Percentiles rank a stretch among this genome's conserved stretches.
These are phyloP conservation scores for Pterophyllum scalare DNA, from an alignment of 2,113 vertebrate genomes.

Conservation along the genomic window DNA sequence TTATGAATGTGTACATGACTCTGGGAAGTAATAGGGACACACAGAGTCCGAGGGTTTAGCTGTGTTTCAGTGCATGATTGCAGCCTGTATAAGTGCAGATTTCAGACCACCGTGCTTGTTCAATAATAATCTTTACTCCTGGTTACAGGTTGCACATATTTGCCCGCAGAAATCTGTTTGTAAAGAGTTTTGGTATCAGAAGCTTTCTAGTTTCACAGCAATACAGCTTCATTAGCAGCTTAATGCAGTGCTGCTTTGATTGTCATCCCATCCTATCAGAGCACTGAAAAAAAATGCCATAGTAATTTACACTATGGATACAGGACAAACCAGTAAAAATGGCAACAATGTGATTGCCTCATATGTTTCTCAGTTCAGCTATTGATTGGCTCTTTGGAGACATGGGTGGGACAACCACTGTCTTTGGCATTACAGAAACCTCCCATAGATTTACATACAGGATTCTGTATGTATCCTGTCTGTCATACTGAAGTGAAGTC, in stretches of 20 bases:
- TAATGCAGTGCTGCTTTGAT: not conserved
- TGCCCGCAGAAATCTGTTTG: too few species aligned
- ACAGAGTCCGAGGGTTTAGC: not conserved
- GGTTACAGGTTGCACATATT: too few species aligned
- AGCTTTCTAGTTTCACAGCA: not conserved
- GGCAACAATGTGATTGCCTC: not conserved
- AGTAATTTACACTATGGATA: not conserved
- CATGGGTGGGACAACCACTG: not conserved
- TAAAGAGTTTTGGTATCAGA: not conserved
- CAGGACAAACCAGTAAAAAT: not conserved
- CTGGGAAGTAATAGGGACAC: not conserved
- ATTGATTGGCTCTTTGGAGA: not conserved
- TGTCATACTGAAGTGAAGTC: not conserved
- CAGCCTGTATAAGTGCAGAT: not conserved
- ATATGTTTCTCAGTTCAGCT: not conserved
- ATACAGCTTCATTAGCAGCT: not conserved
- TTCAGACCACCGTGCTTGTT: not conserved
- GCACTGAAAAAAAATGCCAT: not conserved
- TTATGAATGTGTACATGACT: fast-evolving
- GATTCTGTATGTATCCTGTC: not conserved
- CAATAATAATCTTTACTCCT: not conserved
- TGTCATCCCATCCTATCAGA: not conserved
- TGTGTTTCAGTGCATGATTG: not conserved
- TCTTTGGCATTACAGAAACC: not conserved
- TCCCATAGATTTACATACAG: not conserved